A percentile compares a stretch with the other conserved stretches of the same genome.
These are phyloP conservation scores for Chiridota heheva DNA, from an alignment of 35 echinoderm and acorn worm genomes.

Conservation along the genomic window DNA sequence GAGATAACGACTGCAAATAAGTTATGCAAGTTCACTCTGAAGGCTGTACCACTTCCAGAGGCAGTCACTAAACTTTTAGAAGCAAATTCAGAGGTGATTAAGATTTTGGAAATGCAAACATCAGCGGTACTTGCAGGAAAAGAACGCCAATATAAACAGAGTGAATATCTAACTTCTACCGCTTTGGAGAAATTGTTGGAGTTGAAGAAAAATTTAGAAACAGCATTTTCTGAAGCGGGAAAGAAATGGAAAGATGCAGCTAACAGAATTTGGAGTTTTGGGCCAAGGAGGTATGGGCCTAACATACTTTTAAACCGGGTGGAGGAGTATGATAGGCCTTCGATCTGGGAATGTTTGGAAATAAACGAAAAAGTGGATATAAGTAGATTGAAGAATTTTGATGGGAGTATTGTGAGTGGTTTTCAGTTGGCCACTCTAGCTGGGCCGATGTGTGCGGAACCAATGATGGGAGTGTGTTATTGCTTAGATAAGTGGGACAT, in stretches of 20 bases:
- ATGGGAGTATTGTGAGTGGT: slow-evolving; percentile 87
- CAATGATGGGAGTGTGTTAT: slow-evolving; percentile 97
- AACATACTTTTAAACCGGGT: slow-evolving; percentile 88
- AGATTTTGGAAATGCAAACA: slow-evolving; percentile 64
- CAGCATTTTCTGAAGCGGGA: slow-evolving; percentile 76
- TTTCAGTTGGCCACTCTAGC: slow-evolving; percentile 92
- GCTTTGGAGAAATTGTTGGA: slow-evolving; percentile 48
- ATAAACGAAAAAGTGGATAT: neutral
- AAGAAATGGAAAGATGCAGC: slow-evolving; percentile 70
- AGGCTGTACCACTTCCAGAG: slow-evolving; percentile 77
- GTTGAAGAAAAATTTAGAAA: slow-evolving; percentile 56
- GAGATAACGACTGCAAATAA: slow-evolving; percentile 74
- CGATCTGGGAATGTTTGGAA: slow-evolving; percentile 76
- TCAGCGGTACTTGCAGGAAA: slow-evolving; percentile 53
- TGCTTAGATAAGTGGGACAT: slow-evolving; percentile 73
- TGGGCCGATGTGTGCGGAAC: slow-evolving; percentile 93
- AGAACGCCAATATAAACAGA: slow-evolving; percentile 5
- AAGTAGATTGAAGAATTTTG: slow-evolving; percentile 50
- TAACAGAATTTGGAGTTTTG: slow-evolving; percentile 89
- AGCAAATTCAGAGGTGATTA: slow-evolving; percentile 67
- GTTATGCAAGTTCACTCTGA: slow-evolving; percentile 54
- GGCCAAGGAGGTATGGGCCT: slow-evolving; percentile 79
- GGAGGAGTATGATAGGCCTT: slow-evolving; percentile 63
- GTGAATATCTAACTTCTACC: slow-evolving; percentile 16
- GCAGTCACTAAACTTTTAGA: slow-evolving; percentile 70